Percentiles rank a stretch among this genome's conserved stretches.
Evolutionary conservation across 2,888 invertebrate species (phyloP).

Genomic region (Euclidia mi): DNA sequence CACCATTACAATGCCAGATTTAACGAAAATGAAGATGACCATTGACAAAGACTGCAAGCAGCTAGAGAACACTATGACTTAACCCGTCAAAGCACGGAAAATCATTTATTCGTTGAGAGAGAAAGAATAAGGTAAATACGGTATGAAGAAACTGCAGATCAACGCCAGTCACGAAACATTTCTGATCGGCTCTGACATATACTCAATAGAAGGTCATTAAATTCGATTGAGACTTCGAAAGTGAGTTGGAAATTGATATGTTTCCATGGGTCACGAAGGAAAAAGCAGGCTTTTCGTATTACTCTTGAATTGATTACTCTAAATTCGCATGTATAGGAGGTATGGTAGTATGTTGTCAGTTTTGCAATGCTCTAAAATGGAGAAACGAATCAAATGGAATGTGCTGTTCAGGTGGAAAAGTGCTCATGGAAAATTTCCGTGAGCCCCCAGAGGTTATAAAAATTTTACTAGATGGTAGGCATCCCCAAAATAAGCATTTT

Average conservation of each 20-base stretch:
- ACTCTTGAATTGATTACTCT: not conserved
- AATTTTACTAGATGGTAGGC: not conserved
- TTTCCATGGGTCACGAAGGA: not conserved
- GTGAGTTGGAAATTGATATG: not conserved
- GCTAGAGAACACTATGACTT: not conserved
- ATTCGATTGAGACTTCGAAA: not conserved
- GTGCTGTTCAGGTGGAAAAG: not conserved
- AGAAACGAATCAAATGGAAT: slow-evolving; percentile 5
- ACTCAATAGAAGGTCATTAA: not conserved
- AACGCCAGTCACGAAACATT: not conserved
- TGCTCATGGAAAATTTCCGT: no score
- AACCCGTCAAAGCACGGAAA: not conserved
- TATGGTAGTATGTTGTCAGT: slow-evolving; percentile 3
- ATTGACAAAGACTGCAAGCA: no score
- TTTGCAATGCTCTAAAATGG: slow-evolving; percentile 11
- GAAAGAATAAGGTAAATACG: not conserved
- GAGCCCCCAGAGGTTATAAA: slow-evolving; percentile 1
- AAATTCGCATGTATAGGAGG: not conserved
- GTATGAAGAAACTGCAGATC: not conserved
- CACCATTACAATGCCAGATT: no score
- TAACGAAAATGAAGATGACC: no score
- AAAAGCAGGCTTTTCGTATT: slow-evolving; percentile 1
- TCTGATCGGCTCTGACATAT: not conserved
- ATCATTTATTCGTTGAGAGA: not conserved
- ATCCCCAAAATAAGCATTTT: slow-evolving; percentile 7